Base-by-base conservation (phyloP, 64 coral and sea anemone genomes). In the Montipora sp. region DNA sequence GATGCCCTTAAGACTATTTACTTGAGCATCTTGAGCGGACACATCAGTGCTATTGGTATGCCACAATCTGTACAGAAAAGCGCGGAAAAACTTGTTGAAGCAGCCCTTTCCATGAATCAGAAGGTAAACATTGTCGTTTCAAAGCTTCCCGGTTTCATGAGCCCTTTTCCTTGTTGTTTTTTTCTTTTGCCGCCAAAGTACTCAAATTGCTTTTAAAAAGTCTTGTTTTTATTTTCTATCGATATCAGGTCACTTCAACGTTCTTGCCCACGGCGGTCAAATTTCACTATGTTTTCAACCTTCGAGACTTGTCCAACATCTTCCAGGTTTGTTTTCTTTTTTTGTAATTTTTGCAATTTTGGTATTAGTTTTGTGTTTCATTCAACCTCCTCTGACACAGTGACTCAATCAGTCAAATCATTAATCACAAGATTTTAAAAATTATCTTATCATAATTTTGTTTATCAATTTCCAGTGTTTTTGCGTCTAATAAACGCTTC, bases 241-340 rank as follows among this genome's bases (percentile, higher is more conserved):
- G 3, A 68, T 48, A 89, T 8, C 81, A 96, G 95, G 92, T 96
- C 47, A 96, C 95, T 23, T 93, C 91, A 55, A 92, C 92, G 0
- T 98, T 98, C 79, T 80, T 98, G 44, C 97, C 97, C 48, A 98
- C 97, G 2, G 97, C 97, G 73, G 93, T 98, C 11, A 98, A 98
- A 72, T 98, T 98, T 77, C 97, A 98, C 90, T 98, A 98, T 78
- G 79, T 98, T 69, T 98, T 98, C 89, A 98, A 98, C 50, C 89
- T 98, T 78, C 94, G 97, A 90, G 97, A 98, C 89, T 87, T 98
- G 77, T 98, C 97, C 45, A 98, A 98, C 92, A 98, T 98, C 81
- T 98, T 98, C 51, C 97, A 98, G 95, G 95, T 96, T 85, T 85
- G 82, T 55, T 55, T 55, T 55, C 51, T 10, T 7, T 10, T 10